A percentile compares a stretch with the other conserved stretches of the same genome.
phyloP scores from a whole-genome alignment of 2,113 vertebrate species.

The Anarrhichthys ocellatus region DNA sequence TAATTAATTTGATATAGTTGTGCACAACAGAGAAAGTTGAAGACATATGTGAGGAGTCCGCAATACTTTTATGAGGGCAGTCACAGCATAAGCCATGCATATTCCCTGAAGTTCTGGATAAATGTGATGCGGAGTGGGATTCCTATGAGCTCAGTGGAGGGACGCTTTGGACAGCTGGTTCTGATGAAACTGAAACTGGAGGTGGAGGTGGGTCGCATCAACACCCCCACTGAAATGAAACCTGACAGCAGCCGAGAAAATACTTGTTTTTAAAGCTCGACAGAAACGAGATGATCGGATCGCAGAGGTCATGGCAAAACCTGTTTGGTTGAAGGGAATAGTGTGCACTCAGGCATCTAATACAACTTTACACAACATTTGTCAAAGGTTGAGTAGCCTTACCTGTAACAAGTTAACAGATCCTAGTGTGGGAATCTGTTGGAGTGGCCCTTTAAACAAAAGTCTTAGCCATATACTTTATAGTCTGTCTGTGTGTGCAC shows the following conservation, averaged over 20 bases:
- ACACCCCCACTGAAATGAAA: not conserved
- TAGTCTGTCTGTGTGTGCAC: not conserved
- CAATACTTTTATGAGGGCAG: not conserved
- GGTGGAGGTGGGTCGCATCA: not conserved
- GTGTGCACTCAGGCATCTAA: not conserved
- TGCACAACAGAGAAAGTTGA: not conserved
- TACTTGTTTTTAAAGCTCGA: not conserved
- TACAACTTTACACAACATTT: not conserved
- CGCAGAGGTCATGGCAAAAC: not conserved
- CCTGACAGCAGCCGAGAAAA: not conserved
- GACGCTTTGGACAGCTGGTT: not conserved
- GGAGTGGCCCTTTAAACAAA: not conserved
- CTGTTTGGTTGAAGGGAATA: not conserved
- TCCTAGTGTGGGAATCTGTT: not conserved
- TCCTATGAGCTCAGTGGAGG: not conserved
- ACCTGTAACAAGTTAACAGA: not conserved
- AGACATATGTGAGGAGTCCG: not conserved
- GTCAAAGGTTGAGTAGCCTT: not conserved
- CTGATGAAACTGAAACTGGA: not conserved
- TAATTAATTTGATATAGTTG: not conserved
- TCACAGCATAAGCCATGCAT: not conserved
- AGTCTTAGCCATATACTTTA: not conserved
- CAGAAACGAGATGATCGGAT: not conserved
- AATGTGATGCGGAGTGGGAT: not conserved
- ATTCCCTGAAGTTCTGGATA: not conserved